phyloP scores from a whole-genome alignment of 2,797 vertebrate species.

The Zenarchopterus dispar region DNA sequence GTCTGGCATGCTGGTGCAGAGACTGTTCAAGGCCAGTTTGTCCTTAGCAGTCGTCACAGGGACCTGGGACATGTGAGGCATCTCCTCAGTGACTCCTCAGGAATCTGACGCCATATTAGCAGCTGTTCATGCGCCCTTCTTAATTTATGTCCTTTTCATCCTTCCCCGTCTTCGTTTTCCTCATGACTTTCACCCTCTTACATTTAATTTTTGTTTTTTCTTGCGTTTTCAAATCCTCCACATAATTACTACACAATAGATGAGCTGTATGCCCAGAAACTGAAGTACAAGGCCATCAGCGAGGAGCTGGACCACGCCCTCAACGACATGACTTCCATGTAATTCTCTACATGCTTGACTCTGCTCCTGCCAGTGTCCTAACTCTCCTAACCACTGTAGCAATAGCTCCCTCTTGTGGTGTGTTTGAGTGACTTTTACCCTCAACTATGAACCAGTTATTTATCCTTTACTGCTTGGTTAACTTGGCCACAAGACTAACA shows the following conservation, averaged over 20 bases:
- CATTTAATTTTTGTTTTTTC: constrained; percentile 12
- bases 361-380: constrained; percentile 34
- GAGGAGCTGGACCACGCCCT: constrained; percentile 99
- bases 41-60: constrained; percentile 29
- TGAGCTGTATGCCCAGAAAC: constrained; percentile 99
- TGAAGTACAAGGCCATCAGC: constrained; percentile 99
- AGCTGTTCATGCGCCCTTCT: constrained; percentile 61
- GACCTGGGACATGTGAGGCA: constrained; percentile 56
- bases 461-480: background rate
- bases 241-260: constrained; percentile 83
- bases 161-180: constrained; percentile 33
- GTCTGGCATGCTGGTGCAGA: constrained; percentile 40
- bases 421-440: constrained; percentile 40
- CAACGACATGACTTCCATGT: constrained; percentile 99
- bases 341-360: constrained; percentile 81
- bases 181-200: constrained; percentile 48
- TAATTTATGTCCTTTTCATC: constrained; percentile 57
- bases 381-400: constrained; percentile 17
- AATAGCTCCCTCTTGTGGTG: constrained; percentile 63
- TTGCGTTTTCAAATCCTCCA: constrained; percentile 24
- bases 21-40: constrained; percentile 45
- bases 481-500: constrained; percentile 12
- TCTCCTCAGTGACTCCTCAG: constrained; percentile 70
- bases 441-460: background rate
- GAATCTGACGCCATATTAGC: constrained; percentile 72